Conservation (phyloP, 2,888 invertebrate genomes). For the Dryocosmus kuriphilus region DNA sequence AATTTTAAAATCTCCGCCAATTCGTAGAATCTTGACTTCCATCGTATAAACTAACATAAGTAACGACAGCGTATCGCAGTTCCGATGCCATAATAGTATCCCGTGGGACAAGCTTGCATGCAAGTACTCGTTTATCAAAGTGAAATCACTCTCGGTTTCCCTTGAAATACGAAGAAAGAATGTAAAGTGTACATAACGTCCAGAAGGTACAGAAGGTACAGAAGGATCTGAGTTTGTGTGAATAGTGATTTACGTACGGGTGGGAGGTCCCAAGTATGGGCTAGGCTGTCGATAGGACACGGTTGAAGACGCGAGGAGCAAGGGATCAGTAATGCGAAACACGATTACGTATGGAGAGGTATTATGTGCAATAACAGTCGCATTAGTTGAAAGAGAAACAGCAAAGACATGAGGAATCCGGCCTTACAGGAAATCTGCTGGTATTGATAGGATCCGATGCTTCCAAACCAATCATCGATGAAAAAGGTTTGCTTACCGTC, state of each 20-base stretch:
- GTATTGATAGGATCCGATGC: background rate
- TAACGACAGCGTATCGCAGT: conserved; percentile 32
- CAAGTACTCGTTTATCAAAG: conserved; percentile 39
- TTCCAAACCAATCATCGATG: background rate
- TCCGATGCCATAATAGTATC: conserved; percentile 35
- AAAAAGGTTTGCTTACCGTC: background rate
- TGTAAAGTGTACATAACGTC: background rate
- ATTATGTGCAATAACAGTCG: conserved; percentile 75
- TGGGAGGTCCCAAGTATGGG: conserved; percentile 6
- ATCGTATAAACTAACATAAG: conserved; percentile 31
- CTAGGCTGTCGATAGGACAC: background rate
- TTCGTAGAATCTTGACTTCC: conserved; percentile 34
- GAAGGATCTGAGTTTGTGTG: conserved; percentile 1
- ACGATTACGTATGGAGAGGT: conserved; percentile 73
- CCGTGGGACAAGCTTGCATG: conserved; percentile 37
- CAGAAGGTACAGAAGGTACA: background rate
- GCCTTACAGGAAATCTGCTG: background rate
- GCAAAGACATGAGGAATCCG: background rate
- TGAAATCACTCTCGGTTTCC: conserved; percentile 67
- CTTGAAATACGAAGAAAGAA: conserved; percentile 61
- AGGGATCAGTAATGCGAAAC: conserved; percentile 71
- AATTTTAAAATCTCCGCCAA: conserved; percentile 34
- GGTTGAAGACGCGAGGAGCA: conserved; percentile 52
- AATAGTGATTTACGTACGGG: background rate
- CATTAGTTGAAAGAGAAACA: conserved; percentile 61